Base-by-base conservation (phyloP, 2,888 invertebrate genomes). In the Flexamia atlantica region DNA sequence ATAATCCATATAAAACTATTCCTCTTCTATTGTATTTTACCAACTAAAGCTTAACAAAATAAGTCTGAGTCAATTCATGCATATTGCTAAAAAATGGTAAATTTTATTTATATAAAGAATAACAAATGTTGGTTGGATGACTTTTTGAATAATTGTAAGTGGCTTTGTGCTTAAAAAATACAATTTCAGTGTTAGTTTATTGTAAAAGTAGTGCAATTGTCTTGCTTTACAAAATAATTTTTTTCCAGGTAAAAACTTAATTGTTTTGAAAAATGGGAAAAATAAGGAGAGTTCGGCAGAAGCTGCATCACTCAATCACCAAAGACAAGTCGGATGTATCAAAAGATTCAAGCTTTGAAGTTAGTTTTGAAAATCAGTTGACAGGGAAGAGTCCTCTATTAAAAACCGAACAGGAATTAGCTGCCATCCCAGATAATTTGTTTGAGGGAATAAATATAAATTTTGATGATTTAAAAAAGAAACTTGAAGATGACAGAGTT, bases 401-500 rank as follows among this genome's bases (percentile, higher is more conserved):
- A 30, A 76, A 76, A 76, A 76, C 72, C 10, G 9, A 68, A 36
- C 46, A 70, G n/a, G 79, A 76, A 79, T 2, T 60, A 42, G 79
- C 57, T 25, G 60, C 40, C 0, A 79, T 64, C n/a, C 83, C 72
- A 28, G 83, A 46, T n/a, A 79, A 83, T 76, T 42, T 83, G 23
- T 83, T 83, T 83, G 60, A 40, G 28, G 79, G 83, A 25, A 64
- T 83, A 25, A 20, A 83, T 23, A 83, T 83, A 0, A 64, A 83
- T 30, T 64, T 83, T 64, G 79, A 64, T 30, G 40, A 28, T 32
- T 79, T 83, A 30, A 83, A 83, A 12, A 64, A 79, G 32, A 79
- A 64, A 57, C 20, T 79, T 50, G 79, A 83, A 46, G 83, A 83
- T 79, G 83, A 83, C 42, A 83, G 57, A 79, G 46, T 83, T 14